These are phyloP conservation scores for Grus americana DNA, from an alignment of 2,113 vertebrate genomes.

Conservation along the genomic window DNA sequence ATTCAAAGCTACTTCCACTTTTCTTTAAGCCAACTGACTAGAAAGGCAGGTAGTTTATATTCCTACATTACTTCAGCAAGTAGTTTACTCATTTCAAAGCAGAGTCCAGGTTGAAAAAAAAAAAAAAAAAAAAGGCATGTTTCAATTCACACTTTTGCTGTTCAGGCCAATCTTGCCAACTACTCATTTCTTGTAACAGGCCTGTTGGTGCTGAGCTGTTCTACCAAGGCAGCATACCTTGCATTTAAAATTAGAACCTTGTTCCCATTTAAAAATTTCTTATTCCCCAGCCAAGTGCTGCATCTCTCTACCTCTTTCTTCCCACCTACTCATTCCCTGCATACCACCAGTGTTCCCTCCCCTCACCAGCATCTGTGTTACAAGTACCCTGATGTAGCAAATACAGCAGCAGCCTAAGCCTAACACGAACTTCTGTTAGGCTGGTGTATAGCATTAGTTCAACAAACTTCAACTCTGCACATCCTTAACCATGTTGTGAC, in stretches of 20 bases:
- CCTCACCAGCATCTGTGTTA: background rate
- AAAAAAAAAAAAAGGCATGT: background rate
- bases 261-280: background rate
- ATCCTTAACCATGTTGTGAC: background rate
- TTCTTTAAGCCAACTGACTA: background rate
- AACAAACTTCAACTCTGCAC: background rate
- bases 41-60: background rate
- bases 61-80: background rate
- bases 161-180: background rate
- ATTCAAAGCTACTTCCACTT: background rate
- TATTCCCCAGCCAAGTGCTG: background rate
- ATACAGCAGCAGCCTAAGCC: background rate
- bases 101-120: background rate
- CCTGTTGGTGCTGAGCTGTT: background rate
- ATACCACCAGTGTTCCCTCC: background rate
- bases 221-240: background rate
- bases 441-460: background rate
- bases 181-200: background rate
- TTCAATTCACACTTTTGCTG: background rate
- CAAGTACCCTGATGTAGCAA: background rate
- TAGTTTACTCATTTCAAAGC: background rate
- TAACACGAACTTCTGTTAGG: background rate
- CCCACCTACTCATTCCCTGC: background rate
- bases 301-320: background rate
- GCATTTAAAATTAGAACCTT: background rate